These are phyloP conservation scores for Eospalax fontanierii DNA, from an alignment of 2,797 vertebrate genomes.

Conservation along the genomic window DNA sequence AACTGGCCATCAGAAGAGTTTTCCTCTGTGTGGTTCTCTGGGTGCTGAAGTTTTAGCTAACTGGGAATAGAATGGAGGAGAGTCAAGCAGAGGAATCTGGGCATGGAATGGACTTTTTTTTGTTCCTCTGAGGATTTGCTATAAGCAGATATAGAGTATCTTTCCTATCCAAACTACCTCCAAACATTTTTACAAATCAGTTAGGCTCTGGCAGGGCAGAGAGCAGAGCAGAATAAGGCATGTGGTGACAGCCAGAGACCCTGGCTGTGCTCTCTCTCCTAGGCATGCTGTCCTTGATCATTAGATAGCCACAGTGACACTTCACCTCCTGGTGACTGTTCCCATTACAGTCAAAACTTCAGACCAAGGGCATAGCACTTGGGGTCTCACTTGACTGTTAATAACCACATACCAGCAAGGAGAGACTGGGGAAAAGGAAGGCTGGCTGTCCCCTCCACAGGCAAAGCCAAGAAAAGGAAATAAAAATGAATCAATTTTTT, in stretches of 20 bases:
- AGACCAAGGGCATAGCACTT: conserved; percentile 58
- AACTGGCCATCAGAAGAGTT: conserved; percentile 13
- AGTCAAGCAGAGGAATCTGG: conserved; percentile 53
- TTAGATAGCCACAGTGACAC: conserved; percentile 74
- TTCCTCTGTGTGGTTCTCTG: conserved; percentile 36
- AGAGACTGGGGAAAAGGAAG: conserved; percentile 38
- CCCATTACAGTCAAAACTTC: conserved; percentile 73
- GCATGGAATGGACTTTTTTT: conserved; percentile 20
- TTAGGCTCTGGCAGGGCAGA: conserved; percentile 64
- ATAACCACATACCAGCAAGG: conserved; percentile 69
- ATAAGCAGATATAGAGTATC: conserved; percentile 73
- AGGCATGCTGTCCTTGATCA: conserved; percentile 72
- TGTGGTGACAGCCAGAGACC: conserved; percentile 60
- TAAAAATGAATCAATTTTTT: conserved; percentile 69
- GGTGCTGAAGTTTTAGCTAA: conserved; percentile 65
- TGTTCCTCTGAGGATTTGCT: conserved; percentile 60
- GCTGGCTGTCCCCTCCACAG: conserved; percentile 38
- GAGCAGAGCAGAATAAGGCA: conserved; percentile 42
- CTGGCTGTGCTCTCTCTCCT: conserved; percentile 42
- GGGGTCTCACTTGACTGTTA: conserved; percentile 50
- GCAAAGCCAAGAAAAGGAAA: conserved; percentile 73
- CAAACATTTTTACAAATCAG: conserved; percentile 76
- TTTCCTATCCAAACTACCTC: conserved; percentile 76
- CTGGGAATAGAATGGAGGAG: conserved; percentile 53
- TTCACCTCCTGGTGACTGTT: conserved; percentile 67